These are phyloP conservation scores for Catocala fraxini DNA, from an alignment of 2,888 invertebrate genomes.

Conservation along the genomic window DNA sequence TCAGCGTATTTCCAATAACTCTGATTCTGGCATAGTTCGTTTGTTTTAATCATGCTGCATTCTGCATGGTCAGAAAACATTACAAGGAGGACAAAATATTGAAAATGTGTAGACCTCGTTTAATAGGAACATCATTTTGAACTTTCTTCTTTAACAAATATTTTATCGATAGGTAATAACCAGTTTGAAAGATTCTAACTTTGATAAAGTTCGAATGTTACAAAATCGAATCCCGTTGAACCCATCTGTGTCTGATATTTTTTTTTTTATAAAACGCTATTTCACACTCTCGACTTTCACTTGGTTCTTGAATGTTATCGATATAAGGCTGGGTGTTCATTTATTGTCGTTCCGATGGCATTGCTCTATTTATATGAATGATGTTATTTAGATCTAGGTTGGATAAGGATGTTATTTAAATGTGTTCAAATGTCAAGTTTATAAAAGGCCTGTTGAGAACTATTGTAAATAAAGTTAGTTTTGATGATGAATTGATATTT, in stretches of 20 bases:
- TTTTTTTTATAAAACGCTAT: slow-evolving; percentile 12
- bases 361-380: slow-evolving; percentile 20
- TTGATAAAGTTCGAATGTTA: slow-evolving; percentile 16
- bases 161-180: slow-evolving; percentile 7
- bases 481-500: too few relatives aligned
- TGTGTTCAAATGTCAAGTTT: too few relatives aligned
- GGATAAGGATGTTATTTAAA: slow-evolving; percentile 27
- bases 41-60: too few relatives aligned
- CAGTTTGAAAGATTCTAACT: slow-evolving; percentile 22
- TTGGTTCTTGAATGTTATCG: slow-evolving; percentile 34
- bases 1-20: too few relatives aligned
- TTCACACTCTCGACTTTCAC: slow-evolving; percentile 42
- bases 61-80: not conserved
- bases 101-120: not conserved
- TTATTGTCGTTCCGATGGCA: slow-evolving; percentile 43
- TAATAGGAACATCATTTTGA: not conserved
- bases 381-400: slow-evolving; percentile 37
- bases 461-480: too few relatives aligned
- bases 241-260: slow-evolving; percentile 16
- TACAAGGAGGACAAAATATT: slow-evolving; percentile 1
- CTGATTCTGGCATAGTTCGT: too few relatives aligned
- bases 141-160: slow-evolving; percentile 1
- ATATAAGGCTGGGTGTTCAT: slow-evolving; percentile 48
- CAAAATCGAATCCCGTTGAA: slow-evolving; percentile 17
- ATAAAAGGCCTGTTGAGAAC: too few relatives aligned